These are phyloP conservation scores for Lithobates pipiens DNA, from an alignment of 2,797 vertebrate species.

Conservation along the genomic window DNA sequence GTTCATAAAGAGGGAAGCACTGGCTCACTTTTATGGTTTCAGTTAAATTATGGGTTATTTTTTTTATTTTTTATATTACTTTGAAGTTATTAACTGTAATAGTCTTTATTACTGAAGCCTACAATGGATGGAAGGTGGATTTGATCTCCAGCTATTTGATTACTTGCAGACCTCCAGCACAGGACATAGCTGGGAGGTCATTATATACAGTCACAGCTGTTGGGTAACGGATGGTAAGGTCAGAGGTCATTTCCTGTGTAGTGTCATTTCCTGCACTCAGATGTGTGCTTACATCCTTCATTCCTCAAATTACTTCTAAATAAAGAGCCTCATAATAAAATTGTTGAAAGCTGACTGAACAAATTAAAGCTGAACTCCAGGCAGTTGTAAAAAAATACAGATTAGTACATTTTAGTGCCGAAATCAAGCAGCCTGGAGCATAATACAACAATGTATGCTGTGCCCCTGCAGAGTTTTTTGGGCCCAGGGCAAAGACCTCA, in stretches of 20 bases:
- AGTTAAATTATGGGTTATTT: too few relatives aligned
- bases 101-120: not conserved
- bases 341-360: not conserved
- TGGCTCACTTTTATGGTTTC: too few relatives aligned
- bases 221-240: not conserved
- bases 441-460: too few relatives aligned
- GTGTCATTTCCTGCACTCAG: conserved; percentile 6
- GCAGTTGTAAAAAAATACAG: too few relatives aligned
- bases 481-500: too few relatives aligned
- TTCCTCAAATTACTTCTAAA: not conserved
- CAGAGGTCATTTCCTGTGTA: conserved; percentile 37
- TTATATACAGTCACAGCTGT: conserved; percentile 7
- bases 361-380: not conserved
- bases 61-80: too few relatives aligned
- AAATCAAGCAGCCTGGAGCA: too few relatives aligned
- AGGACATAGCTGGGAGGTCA: conserved; percentile 1
- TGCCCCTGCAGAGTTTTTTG: too few relatives aligned
- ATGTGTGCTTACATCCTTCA: not conserved
- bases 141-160: conserved; percentile 11
- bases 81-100: too few relatives aligned
- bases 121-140: not conserved
- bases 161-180: not conserved
- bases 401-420: too few relatives aligned
- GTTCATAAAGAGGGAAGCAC: too few relatives aligned
- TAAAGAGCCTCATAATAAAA: not conserved